phyloP scores from a whole-genome alignment of 2,113 vertebrate genomes.

The Ornithorhynchus anatinus region DNA sequence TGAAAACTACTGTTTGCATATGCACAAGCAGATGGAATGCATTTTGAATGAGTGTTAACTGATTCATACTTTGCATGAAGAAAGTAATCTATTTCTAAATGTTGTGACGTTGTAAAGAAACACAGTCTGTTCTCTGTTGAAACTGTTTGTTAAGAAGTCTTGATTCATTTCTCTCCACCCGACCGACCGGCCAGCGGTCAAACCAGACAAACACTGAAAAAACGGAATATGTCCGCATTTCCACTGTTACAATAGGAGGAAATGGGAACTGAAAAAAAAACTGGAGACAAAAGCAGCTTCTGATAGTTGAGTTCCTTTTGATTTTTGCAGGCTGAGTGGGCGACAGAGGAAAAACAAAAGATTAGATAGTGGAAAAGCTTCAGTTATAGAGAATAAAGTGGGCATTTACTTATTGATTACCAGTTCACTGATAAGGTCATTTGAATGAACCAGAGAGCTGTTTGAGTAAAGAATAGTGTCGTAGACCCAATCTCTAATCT shows the following conservation, averaged over 20 bases:
- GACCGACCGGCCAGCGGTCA: constrained; percentile 23
- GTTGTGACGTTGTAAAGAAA: neutral
- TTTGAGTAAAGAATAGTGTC: neutral
- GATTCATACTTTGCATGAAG: constrained; percentile 24
- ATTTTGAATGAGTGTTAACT: constrained; percentile 19
- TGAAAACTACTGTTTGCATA: constrained; percentile 32
- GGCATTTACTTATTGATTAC: neutral
- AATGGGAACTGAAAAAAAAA: constrained; percentile 28
- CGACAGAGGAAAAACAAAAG: neutral
- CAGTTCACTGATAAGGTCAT: neutral
- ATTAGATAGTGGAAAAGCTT: neutral
- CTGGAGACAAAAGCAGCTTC: constrained; percentile 21
- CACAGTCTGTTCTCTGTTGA: neutral
- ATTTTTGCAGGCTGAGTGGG: constrained; percentile 26
- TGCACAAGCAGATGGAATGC: constrained; percentile 38
- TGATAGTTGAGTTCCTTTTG: constrained; percentile 21
- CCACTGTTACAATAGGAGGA: constrained; percentile 52
- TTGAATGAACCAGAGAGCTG: neutral
- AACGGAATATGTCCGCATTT: constrained; percentile 41
- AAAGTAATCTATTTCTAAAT: constrained; percentile 21
- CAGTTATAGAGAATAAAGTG: neutral
- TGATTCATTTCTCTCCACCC: constrained; percentile 45
- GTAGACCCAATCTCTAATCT: neutral
- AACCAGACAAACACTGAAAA: constrained; percentile 34
- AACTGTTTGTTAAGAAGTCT: constrained; percentile 2